phyloP scores from a whole-genome alignment of 2,797 vertebrate species.

The Lepus oiostolus region DNA sequence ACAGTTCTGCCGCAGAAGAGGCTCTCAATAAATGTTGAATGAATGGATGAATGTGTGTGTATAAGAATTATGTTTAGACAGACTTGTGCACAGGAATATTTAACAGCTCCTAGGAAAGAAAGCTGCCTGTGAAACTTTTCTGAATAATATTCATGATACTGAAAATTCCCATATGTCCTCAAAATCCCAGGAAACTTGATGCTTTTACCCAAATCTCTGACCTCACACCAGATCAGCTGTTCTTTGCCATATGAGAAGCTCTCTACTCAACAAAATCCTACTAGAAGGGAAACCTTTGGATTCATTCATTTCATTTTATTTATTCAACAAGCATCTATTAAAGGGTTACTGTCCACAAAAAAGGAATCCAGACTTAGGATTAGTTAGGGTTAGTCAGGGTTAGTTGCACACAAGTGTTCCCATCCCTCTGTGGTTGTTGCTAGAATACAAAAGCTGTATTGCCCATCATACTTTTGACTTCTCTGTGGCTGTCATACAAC shows the following conservation, averaged over 20 bases:
- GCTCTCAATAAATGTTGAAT: neutral
- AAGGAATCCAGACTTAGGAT: neutral
- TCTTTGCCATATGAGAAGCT: neutral
- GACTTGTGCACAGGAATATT: slow-evolving; percentile 8
- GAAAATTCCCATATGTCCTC: neutral
- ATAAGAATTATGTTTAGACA: neutral
- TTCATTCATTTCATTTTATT: neutral
- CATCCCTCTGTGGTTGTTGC: neutral
- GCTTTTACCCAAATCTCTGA: neutral
- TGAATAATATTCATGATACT: neutral
- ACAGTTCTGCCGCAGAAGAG: neutral
- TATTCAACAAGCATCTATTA: slow-evolving; percentile 28
- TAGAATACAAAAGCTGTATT: neutral
- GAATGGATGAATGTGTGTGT: neutral
- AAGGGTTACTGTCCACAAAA: slow-evolving; percentile 10
- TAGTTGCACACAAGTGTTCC: neutral
- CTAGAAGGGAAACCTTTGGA: neutral
- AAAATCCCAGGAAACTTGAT: neutral
- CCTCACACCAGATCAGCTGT: neutral
- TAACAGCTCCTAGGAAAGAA: slow-evolving; percentile 33
- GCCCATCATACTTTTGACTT: neutral
- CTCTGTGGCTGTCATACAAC: neutral
- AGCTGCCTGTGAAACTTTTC: neutral
- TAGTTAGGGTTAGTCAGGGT: neutral
- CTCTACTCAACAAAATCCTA: neutral